Percentiles rank a stretch among this genome's conserved stretches.
Evolutionary conservation across 2,113 vertebrate species (phyloP).

Genomic region (Tinamus guttatus): DNA sequence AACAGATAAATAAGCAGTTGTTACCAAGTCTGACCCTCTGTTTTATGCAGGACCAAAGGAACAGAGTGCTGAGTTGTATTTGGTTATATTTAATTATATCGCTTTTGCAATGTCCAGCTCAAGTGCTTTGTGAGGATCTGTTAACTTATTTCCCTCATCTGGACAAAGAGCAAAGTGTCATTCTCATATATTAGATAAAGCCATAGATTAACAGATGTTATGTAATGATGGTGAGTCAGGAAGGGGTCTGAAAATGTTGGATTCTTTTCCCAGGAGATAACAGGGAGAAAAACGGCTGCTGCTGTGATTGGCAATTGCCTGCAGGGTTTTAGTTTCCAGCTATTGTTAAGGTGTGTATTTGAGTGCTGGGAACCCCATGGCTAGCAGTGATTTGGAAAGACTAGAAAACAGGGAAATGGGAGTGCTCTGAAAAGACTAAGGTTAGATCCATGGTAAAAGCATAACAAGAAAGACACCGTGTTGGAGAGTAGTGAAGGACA

Average conservation of each 20-base stretch:
- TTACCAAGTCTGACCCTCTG: not conserved
- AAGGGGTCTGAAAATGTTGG: not conserved
- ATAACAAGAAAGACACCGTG: not conserved
- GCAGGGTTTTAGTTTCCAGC: not conserved
- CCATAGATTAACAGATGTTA: not conserved
- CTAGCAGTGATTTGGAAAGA: not conserved
- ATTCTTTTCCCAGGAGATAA: not conserved
- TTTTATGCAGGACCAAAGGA: not conserved
- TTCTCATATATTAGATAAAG: not conserved
- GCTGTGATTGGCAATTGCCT: not conserved
- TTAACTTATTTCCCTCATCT: not conserved
- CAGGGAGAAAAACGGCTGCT: conserved; percentile 2
- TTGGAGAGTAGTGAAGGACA: not conserved
- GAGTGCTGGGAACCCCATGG: not conserved
- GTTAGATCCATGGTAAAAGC: not conserved
- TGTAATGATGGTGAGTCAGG: not conserved
- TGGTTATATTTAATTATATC: not conserved
- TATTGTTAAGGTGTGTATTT: conserved; percentile 6
- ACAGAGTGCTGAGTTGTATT: not conserved
- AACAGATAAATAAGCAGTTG: not conserved
- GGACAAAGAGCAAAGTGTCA: not conserved
- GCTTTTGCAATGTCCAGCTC: not conserved
- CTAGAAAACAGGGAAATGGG: not conserved
- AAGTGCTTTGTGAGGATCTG: not conserved
- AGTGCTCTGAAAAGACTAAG: not conserved